Conservation (phyloP, 2,888 invertebrate genomes). For the Drosophila borborema region DNA sequence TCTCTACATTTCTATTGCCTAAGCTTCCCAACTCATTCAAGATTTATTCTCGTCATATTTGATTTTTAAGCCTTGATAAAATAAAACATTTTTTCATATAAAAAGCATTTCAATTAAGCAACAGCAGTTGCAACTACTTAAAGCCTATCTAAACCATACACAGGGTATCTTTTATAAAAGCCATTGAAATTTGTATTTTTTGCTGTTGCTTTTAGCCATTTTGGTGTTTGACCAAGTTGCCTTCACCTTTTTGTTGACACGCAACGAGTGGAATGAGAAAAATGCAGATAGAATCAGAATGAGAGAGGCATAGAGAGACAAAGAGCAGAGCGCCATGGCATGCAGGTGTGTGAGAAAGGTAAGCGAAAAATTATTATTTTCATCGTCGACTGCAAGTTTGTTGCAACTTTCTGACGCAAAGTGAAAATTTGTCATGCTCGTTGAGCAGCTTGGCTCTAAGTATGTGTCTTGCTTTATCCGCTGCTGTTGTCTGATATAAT, state of each 20-base stretch:
- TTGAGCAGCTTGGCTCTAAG: slow-evolving; percentile 65
- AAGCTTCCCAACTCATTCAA: too few relatives aligned
- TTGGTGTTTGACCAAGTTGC: slow-evolving; percentile 34
- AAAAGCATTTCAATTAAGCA: not conserved
- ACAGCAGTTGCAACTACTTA: not conserved
- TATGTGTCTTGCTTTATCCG: slow-evolving; percentile 36
- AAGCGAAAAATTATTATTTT: slow-evolving; percentile 65
- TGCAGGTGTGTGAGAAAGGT: slow-evolving; percentile 27
- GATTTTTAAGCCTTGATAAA: too few relatives aligned
- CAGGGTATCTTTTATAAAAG: not conserved
- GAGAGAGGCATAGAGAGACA: not conserved
- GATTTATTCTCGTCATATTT: too few relatives aligned
- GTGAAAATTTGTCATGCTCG: slow-evolving; percentile 80
- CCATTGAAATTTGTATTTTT: slow-evolving; percentile 2
- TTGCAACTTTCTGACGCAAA: slow-evolving; percentile 76
- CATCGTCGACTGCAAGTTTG: slow-evolving; percentile 73
- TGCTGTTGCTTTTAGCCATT: slow-evolving; percentile 28
- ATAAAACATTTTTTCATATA: not conserved
- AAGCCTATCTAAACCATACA: not conserved
- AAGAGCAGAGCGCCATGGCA: not conserved
- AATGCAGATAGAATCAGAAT: not conserved
- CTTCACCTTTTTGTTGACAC: slow-evolving; percentile 47
- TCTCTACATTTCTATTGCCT: too few relatives aligned
- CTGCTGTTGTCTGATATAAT: slow-evolving; percentile 62
- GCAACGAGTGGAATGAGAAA: slow-evolving; percentile 26